Conservation (phyloP, 2,113 vertebrate genomes). For the Bothrops jararaca region DNA sequence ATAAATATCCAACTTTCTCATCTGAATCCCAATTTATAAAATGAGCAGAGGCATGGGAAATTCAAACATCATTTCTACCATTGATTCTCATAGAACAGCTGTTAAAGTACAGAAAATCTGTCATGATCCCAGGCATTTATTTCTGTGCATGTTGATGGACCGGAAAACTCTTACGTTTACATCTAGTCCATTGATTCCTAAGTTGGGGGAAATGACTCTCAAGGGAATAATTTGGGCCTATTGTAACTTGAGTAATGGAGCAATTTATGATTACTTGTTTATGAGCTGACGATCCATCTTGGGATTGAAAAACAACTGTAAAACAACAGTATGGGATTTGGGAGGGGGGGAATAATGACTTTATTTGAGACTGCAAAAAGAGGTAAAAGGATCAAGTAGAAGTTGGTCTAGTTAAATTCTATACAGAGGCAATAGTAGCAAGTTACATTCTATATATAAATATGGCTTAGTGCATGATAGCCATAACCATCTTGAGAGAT, state of each 20-base stretch:
- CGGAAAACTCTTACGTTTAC: neutral
- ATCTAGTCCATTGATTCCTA: neutral
- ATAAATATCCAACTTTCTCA: accelerated
- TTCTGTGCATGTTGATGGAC: neutral
- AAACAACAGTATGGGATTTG: neutral
- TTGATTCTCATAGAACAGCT: neutral
- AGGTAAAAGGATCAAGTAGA: neutral
- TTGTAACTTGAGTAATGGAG: neutral
- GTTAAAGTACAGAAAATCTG: neutral
- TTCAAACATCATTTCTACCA: neutral
- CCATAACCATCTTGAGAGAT: neutral
- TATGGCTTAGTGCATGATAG: neutral
- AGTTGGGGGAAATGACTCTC: neutral
- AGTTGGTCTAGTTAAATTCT: neutral
- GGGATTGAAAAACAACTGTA: neutral
- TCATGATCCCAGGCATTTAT: neutral
- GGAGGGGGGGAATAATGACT: neutral
- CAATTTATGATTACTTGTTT: neutral
- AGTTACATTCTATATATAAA: neutral
- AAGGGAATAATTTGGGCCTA: neutral
- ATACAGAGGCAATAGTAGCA: neutral
- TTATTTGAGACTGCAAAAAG: neutral
- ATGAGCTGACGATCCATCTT: neutral
- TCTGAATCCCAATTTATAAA: neutral
- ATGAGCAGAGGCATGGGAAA: neutral